These are phyloP conservation scores for Hydrochoerus hydrochaeris DNA, from an alignment of 2,113 vertebrate species.

Conservation along the genomic window DNA sequence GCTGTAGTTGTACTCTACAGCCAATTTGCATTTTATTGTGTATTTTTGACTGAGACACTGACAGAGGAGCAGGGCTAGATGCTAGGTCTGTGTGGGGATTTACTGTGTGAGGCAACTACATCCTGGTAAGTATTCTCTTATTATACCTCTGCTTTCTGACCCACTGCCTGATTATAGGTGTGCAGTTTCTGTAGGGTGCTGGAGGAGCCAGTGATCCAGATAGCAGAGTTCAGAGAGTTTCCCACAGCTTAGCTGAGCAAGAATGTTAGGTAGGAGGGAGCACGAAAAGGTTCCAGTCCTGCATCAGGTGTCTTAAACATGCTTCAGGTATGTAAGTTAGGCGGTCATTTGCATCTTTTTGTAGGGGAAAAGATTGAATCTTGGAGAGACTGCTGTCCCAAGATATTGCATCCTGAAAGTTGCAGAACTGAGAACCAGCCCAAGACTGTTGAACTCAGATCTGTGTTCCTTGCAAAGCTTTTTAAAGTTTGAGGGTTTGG, in stretches of 20 bases:
- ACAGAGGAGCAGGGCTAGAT: not conserved
- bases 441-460: not conserved
- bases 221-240: not conserved
- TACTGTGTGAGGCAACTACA: not conserved
- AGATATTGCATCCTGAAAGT: not conserved
- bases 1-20: not conserved
- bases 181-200: not conserved
- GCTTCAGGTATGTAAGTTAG: not conserved
- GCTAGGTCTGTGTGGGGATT: not conserved
- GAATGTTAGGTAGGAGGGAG: not conserved
- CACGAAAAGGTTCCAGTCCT: not conserved
- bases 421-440: not conserved
- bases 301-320: not conserved
- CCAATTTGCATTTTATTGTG: constrained; percentile 38
- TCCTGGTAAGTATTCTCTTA: not conserved
- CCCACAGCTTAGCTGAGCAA: not conserved
- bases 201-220: not conserved
- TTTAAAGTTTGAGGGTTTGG: not conserved
- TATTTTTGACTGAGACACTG: not conserved
- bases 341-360: not conserved
- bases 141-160: not conserved
- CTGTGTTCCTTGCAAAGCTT: not conserved
- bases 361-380: not conserved
- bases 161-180: not conserved
- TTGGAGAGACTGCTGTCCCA: not conserved